Base-by-base conservation (phyloP, 2,113 vertebrate genomes). In the Sorex araneus region DNA sequence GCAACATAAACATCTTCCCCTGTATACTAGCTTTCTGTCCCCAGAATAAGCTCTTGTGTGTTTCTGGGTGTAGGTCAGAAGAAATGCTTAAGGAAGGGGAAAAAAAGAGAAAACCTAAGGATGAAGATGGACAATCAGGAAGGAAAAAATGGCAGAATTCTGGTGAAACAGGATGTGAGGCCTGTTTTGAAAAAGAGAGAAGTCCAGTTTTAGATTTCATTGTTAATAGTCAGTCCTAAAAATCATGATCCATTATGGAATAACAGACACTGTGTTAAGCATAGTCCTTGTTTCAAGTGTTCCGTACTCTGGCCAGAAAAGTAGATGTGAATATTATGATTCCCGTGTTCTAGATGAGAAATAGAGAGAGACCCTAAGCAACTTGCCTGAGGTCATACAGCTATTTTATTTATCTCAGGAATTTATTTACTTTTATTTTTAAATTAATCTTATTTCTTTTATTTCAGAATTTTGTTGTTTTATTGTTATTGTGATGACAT, bases 331-430 rank as follows among this genome's bases (percentile, higher is more conserved):
- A n/a, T 50, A 71, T 76, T 64, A 30, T 8, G 30, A 76, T 36
- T 66, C 64, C 32, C 32, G 57, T 64, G 90, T 92, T 83, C 75
- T 18, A 78, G 30, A 82, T 78, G 71, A 87, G 45, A 80, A 80
- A 69, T 23, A 85, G 74, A 34, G 16, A 54, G 47, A 77, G 64
- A 71, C 2, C 47, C 60, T 74, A 54, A 67, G 77, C 64, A 76
- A 79, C 21, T 73, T 77, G 47, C 47, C 9, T 0, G 2, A 66
- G 50, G 25, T 73, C 84, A 69, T 18, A 67, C 9, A 66, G 30
- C 9, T 66, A 9, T 60, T 60, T 19, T 60, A 4, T 60, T 60
- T 60, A 21, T 60, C 23, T 60, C 57, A 60, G 18, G 57, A 60
- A 15, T 60, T 60, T 60, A 60, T 6, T 60, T 60, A 21, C 18